Evolutionary conservation across 1,140 invertebrate species (phyloP), one percentile per base, ranked within the genome.

Genomic region (Nixonia krombeini): DNA sequence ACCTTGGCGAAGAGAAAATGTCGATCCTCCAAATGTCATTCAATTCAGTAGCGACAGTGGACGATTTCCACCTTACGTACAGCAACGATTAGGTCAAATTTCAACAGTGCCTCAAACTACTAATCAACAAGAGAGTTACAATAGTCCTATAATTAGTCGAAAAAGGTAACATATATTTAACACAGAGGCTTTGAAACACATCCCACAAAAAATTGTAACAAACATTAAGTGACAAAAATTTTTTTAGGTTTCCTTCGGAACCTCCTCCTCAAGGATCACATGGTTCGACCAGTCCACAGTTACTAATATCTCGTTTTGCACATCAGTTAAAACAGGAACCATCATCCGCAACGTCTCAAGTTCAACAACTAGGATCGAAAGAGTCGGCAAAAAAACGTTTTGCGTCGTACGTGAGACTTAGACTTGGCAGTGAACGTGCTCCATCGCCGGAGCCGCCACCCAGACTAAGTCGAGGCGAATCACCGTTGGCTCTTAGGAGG

Each of bases 351-450:
- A 46, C 66, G 15, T 44, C 76, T 15, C 78, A 73, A 10, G 29
- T 57, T 45, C 76, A 78, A 16, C n/a, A n/a, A 15, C 41, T 68
- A n/a, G 56, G 44, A 16, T 71, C 75, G 0, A 82, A 84, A 55
- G 79, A 85, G 46, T 82, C 79, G 5, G 85, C 84, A 46, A 86
- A 88, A 69, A 88, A 88, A 69, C 89, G 91, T 72, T 91, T 93
- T 81, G 89, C 91, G 72, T 91, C 91, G 56, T 93, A 93, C 84
- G 89, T 93, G 68, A 92, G 92, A 85, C 88, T 85, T 5, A 77
- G 84, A 49, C 70, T 85, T 9, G 84, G 82, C 9, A 80, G 76
- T 28, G 84, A 85, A 33, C 76, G 84, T 8, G 76, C 82, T 82
- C 73, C 89, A 81, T 85, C 89, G 81, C 90, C 90, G 0, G 90